Conservation (phyloP, 2,797 vertebrate species). For the Sebastes kiyomatsui region DNA sequence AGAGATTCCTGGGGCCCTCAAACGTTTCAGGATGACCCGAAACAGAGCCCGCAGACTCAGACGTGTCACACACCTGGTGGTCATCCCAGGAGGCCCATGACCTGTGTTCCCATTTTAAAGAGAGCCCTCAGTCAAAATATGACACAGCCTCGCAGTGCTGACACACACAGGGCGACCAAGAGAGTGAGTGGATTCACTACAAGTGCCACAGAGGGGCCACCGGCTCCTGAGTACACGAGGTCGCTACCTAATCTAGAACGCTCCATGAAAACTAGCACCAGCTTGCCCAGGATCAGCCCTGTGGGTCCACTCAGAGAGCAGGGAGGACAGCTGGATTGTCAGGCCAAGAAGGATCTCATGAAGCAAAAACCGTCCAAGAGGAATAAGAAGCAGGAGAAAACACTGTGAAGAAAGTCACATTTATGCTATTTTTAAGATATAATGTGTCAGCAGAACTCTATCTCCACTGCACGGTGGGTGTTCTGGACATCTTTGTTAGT, state of each 20-base stretch:
- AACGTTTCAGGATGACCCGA: background rate
- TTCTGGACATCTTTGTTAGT: background rate
- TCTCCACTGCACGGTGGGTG: background rate
- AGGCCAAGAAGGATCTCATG: slow-evolving; percentile 28
- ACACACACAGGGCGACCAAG: background rate
- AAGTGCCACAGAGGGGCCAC: slow-evolving; percentile 32
- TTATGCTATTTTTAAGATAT: background rate
- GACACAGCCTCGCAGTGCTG: slow-evolving; percentile 16
- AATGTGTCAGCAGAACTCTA: background rate
- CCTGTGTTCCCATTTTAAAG: slow-evolving; percentile 58
- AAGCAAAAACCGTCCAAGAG: background rate
- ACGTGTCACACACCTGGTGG: background rate
- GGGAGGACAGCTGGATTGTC: slow-evolving; percentile 47
- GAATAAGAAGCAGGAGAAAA: background rate
- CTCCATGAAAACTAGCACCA: background rate
- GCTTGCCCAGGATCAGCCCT: background rate
- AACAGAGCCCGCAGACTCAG: background rate
- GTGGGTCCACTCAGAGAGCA: slow-evolving; percentile 61
- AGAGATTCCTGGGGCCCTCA: slow-evolving; percentile 69
- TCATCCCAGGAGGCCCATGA: slow-evolving; percentile 42
- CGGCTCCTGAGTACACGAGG: slow-evolving; percentile 7
- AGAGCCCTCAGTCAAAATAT: slow-evolving; percentile 63
- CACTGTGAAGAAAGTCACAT: background rate
- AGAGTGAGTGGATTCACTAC: slow-evolving; percentile 14
- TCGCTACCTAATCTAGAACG: background rate